Evolutionary conservation across 2,888 invertebrate species (phyloP), one percentile per base, ranked within the genome.

Genomic region (Baronia brevicornis): DNA sequence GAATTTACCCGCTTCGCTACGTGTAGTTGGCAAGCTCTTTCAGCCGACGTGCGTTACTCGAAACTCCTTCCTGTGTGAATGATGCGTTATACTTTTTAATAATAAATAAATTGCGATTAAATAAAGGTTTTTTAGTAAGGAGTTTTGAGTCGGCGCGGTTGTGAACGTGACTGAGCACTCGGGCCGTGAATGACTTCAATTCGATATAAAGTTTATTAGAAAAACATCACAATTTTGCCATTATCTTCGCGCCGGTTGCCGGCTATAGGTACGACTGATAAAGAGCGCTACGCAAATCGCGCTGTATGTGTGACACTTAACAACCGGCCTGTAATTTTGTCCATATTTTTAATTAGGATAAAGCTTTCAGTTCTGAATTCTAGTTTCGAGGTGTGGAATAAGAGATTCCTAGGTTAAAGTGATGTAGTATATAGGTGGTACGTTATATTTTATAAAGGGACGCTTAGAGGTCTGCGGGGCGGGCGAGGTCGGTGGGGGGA

Each of bases 141-240:
- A 35, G 41, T 43, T 40, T 24, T 23, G 44, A 40, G 44, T 32
- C 42, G 44, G 39, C 44, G 39, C 36, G 30, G 36, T 29, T 12
- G 4, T 7, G 3, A 7, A 7, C 44, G 41, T 38, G 36, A 38
- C 28, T 30, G 39, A 41, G 48, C 38, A 48, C 45, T 47, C 43
- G 26, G 28, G 33, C 41, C 41, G 13, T 18, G 43, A 46, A 36
- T 45, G 44, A 41, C 49, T 44, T 48, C 49, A 48, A 54, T 12
- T 20, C 22, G 8, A 23, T 29, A 22, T 36, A 55, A 53, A 43
- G 51, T 54, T 58, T 56, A 55, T 48, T 65, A 72, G 80, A 78
- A 77, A 80, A 82, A 74, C 69, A 79, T 84, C 82, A 80, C 82
- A 84, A 82, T 78, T 82, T 82, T 71, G 61, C 80, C 80, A 79